phyloP scores from a whole-genome alignment of 2,113 vertebrate genomes.

The Vulpes ferrilata region DNA sequence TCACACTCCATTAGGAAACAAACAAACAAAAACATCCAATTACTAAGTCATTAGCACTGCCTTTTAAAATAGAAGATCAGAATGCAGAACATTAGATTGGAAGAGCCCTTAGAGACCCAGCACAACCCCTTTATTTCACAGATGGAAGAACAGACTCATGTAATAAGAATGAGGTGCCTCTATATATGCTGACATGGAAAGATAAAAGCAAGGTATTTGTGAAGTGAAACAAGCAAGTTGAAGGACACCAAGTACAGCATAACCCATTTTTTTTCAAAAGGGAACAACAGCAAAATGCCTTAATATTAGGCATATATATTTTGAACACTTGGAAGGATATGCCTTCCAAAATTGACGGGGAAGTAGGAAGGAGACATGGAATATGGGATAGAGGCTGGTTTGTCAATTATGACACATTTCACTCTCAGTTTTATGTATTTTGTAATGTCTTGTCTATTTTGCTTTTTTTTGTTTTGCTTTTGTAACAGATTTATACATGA shows the following conservation, averaged over 20 bases:
- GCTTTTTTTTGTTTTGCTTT: constrained; percentile 1
- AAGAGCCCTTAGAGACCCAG: constrained; percentile 61
- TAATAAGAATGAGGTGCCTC: not conserved
- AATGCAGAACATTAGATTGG: not conserved
- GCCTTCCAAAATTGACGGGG: not conserved
- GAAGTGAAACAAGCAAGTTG: not conserved
- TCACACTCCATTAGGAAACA: constrained; percentile 83
- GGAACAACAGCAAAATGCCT: not conserved
- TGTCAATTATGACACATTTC: not conserved
- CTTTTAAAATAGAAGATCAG: constrained; percentile 70
- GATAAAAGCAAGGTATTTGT: not conserved
- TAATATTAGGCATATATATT: not conserved
- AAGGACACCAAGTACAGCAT: not conserved
- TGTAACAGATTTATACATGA: not conserved
- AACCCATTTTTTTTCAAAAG: not conserved
- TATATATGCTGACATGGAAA: not conserved
- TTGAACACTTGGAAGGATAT: not conserved
- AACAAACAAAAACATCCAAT: constrained; percentile 83
- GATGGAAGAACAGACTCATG: constrained; percentile 57
- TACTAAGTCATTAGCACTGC: constrained; percentile 81
- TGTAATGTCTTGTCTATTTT: not conserved
- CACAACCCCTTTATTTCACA: constrained; percentile 65
- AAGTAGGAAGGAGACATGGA: not conserved
- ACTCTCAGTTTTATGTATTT: not conserved
- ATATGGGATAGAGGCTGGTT: not conserved